Conservation (phyloP, 2,888 invertebrate genomes). For the Slavum lentiscoides region DNA sequence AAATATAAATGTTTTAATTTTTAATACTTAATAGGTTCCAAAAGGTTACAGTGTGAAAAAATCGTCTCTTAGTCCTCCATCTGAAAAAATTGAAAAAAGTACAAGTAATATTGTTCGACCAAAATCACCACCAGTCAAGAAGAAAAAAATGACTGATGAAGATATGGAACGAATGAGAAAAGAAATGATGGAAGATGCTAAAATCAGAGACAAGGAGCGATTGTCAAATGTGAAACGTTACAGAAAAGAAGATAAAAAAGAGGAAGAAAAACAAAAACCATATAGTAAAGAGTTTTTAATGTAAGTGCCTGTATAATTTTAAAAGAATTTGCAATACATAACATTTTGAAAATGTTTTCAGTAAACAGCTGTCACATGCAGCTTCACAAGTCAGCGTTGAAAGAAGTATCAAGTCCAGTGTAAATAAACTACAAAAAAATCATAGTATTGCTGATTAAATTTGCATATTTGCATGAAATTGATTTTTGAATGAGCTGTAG, state of each 20-base stretch:
- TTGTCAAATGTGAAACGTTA: constrained; percentile 55
- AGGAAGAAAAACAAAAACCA: constrained; percentile 54
- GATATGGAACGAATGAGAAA: constrained; percentile 56
- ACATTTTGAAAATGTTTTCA: constrained; percentile 58
- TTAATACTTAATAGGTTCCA: constrained; percentile 38
- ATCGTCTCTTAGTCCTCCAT: constrained; percentile 26
- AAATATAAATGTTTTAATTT: neutral
- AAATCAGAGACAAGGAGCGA: constrained; percentile 56
- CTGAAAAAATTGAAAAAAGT: neutral
- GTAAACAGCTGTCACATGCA: constrained; percentile 69
- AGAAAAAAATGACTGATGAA: constrained; percentile 55
- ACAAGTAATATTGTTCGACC: neutral
- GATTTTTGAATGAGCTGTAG: neutral
- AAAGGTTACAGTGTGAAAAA: constrained; percentile 45
- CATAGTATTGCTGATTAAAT: constrained; percentile 60
- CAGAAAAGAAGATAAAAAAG: constrained; percentile 54
- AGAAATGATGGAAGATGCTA: constrained; percentile 57
- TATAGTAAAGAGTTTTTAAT: constrained; percentile 56
- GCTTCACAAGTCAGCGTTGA: constrained; percentile 75
- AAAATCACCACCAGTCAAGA: constrained; percentile 24
- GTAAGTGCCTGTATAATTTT: constrained; percentile 50
- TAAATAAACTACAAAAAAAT: constrained; percentile 77
- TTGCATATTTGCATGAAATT: neutral
- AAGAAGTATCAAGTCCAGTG: constrained; percentile 81
- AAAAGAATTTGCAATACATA: constrained; percentile 7